phyloP scores from a whole-genome alignment of 2,888 invertebrate genomes.

The Orthosia gracilis region DNA sequence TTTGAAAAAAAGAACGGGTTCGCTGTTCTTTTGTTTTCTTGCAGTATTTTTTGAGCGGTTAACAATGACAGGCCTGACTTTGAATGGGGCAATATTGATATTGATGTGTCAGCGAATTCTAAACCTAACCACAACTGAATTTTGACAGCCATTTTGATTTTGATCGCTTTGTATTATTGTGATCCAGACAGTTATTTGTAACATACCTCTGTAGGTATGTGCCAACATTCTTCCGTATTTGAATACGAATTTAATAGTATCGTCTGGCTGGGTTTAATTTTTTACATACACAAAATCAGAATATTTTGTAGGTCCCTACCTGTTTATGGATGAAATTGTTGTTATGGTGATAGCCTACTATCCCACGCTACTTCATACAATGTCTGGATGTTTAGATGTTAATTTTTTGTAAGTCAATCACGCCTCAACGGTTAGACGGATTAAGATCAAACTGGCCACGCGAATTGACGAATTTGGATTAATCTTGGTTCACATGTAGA shows the following conservation, averaged over 20 bases:
- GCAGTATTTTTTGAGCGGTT: not conserved
- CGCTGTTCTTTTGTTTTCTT: constrained; percentile 21
- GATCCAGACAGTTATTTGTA: not conserved
- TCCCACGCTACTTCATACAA: too few species aligned
- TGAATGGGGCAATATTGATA: not conserved
- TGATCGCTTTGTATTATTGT: not conserved
- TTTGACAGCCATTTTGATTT: constrained; percentile 6
- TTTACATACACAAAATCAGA: not conserved
- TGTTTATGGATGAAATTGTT: not conserved
- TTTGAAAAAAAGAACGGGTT: constrained; percentile 15
- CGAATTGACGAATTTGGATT: too few species aligned
- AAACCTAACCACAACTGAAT: not conserved
- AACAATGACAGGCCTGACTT: not conserved
- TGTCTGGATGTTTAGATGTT: not conserved
- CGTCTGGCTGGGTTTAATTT: constrained; percentile 2
- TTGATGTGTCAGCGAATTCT: constrained; percentile 1
- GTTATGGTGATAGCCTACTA: too few species aligned
- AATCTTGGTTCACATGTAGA: too few species aligned
- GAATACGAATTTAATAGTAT: not conserved
- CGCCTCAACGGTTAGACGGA: too few species aligned
- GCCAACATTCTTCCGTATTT: not conserved
- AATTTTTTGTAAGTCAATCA: not conserved
- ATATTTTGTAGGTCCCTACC: not conserved
- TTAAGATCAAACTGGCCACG: too few species aligned
- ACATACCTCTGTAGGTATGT: not conserved